Conservation (phyloP, 2,888 invertebrate genomes). For the Tupiocoris notatus region DNA sequence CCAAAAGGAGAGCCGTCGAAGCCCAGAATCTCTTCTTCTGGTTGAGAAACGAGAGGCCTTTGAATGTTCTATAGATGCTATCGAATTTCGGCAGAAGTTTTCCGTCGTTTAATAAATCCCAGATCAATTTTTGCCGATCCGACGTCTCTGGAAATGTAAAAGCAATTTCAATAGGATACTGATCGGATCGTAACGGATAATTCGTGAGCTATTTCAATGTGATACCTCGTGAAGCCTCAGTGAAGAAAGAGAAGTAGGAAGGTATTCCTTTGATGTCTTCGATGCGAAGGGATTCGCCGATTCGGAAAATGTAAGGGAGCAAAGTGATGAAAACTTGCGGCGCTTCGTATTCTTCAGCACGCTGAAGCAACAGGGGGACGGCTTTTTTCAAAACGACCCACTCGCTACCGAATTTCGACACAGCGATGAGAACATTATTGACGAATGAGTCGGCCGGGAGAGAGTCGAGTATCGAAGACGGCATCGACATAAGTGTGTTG, state of each 20-base stretch:
- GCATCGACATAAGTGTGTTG: constrained; percentile 39
- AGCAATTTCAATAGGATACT: no score
- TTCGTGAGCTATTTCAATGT: no score
- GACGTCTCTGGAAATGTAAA: background rate
- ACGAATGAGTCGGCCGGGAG: constrained; percentile 31
- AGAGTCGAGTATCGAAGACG: constrained; percentile 23
- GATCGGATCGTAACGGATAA: no score
- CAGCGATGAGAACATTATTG: constrained; percentile 34
- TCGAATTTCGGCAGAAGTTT: constrained; percentile 5
- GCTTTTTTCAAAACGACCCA: constrained; percentile 11
- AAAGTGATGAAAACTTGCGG: constrained; percentile 18
- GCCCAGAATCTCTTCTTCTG: constrained; percentile 37
- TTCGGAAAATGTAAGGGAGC: constrained; percentile 4
- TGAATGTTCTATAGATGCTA: constrained; percentile 21
- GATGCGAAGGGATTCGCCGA: background rate
- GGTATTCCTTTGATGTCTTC: background rate
- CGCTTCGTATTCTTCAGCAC: constrained; percentile 1
- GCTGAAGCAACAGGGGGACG: constrained; percentile 4
- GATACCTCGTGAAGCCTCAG: background rate
- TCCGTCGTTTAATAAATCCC: constrained; percentile 19
- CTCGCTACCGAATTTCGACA: constrained; percentile 36
- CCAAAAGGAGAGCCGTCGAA: constrained; percentile 39
- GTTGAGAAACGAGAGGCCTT: background rate
- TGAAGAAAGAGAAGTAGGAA: constrained; percentile 21
- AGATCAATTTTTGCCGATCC: constrained; percentile 6